Evolutionary conservation across 1,140 invertebrate species (phyloP).

Genomic region (Pseudobourletiella spinata): DNA sequence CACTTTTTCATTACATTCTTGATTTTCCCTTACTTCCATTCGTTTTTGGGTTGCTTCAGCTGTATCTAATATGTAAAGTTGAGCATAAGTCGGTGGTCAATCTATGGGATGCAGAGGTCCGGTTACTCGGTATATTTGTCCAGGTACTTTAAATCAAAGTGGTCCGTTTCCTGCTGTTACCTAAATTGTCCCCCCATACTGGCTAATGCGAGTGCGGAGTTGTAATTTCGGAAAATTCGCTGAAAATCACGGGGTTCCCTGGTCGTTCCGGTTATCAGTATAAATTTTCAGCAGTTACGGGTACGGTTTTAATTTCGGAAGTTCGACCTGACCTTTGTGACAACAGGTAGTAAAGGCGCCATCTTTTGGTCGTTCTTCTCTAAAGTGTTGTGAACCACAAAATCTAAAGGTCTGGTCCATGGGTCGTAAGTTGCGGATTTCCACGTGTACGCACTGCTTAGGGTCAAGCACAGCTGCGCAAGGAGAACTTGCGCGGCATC

Average conservation of each 20-base stretch:
- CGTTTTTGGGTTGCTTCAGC: constrained; percentile 3
- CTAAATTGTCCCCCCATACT: constrained; percentile 30
- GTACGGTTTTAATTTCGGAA: no score
- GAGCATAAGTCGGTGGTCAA: constrained; percentile 26
- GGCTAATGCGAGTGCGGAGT: constrained; percentile 36
- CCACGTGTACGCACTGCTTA: no score
- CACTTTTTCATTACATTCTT: background rate
- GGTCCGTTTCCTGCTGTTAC: constrained; percentile 6
- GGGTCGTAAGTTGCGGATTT: background rate
- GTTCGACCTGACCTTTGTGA: constrained; percentile 1
- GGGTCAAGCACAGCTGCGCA: no score
- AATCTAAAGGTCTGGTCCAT: background rate
- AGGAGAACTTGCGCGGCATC: no score
- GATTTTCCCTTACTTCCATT: constrained; percentile 8
- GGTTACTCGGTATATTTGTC: constrained; percentile 38
- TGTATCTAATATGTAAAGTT: constrained; percentile 35
- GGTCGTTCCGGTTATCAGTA: background rate
- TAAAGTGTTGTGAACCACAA: background rate
- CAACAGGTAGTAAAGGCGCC: background rate
- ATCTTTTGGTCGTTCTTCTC: background rate
- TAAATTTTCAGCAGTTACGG: no score
- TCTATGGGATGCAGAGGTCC: constrained; percentile 8
- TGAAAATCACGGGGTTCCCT: constrained; percentile 25
- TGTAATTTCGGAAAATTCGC: constrained; percentile 36
- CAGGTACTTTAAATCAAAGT: constrained; percentile 38